Evolutionary conservation across 1,140 invertebrate species (phyloP).

Genomic region (Drosophila bocki): DNA sequence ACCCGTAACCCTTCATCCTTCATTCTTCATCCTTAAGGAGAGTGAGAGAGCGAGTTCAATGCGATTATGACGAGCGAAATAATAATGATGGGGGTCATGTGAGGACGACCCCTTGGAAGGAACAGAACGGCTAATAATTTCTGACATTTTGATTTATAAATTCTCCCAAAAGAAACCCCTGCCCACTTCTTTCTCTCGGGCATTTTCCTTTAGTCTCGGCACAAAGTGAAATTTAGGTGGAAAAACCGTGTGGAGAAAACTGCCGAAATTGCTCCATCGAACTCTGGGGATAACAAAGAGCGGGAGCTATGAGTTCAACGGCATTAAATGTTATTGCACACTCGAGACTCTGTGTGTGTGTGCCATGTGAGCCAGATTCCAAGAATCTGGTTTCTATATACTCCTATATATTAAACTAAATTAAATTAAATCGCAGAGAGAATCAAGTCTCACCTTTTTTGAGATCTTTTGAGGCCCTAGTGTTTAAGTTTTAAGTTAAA

Average conservation of each 20-base stretch:
- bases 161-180: slow-evolving; percentile 11
- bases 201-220: not conserved
- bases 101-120: slow-evolving; percentile 26
- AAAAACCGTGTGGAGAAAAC: slow-evolving; percentile 7
- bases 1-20: not conserved
- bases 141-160: slow-evolving; percentile 78
- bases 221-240: slow-evolving; percentile 53
- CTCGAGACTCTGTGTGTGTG: slow-evolving; percentile 12
- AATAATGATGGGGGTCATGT: slow-evolving; percentile 38
- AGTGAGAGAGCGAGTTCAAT: slow-evolving; percentile 38
- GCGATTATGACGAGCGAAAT: slow-evolving; percentile 8
- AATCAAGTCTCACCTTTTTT: not conserved
- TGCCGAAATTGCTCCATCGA: slow-evolving; percentile 37
- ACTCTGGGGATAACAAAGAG: slow-evolving; percentile 13
- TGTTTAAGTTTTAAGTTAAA: too few species aligned
- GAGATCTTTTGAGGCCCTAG: too few species aligned
- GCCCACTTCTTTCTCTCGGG: not conserved
- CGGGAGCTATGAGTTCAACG: slow-evolving; percentile 45
- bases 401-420: too few species aligned
- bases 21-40: not conserved
- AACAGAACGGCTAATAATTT: slow-evolving; percentile 48
- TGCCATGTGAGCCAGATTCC: slow-evolving; percentile 3
- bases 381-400: slow-evolving; percentile 2
- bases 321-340: slow-evolving; percentile 59
- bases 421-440: too few species aligned